Evolutionary conservation across 2,888 invertebrate genomes (phyloP).

Genomic region (Acleris sparsana): DNA sequence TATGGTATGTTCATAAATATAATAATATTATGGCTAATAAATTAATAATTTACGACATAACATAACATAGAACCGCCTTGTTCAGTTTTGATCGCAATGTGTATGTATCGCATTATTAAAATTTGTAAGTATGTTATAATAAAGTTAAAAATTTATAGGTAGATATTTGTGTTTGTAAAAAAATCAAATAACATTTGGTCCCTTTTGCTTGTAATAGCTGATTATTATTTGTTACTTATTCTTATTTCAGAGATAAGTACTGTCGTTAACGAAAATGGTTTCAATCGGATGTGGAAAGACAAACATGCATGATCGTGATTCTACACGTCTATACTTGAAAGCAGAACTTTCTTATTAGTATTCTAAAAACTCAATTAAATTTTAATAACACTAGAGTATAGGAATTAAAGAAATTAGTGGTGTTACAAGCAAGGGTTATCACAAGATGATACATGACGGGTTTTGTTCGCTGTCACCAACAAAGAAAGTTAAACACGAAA

Average conservation of each 20-base stretch:
- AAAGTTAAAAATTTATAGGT: constrained; percentile 21
- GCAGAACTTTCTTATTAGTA: constrained; percentile 27
- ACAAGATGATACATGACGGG: constrained; percentile 64
- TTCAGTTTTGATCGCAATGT: constrained; percentile 57
- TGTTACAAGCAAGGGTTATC: constrained; percentile 84
- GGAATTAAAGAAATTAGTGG: constrained; percentile 73
- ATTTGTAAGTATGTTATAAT: constrained; percentile 52
- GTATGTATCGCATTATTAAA: constrained; percentile 50
- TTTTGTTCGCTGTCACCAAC: constrained; percentile 51
- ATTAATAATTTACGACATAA: constrained; percentile 71
- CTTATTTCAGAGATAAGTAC: constrained; percentile 59
- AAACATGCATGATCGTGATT: constrained; percentile 59
- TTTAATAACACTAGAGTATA: constrained; percentile 51
- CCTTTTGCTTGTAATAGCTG: constrained; percentile 81
- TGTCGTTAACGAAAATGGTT: constrained; percentile 61
- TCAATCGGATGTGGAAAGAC: constrained; percentile 51
- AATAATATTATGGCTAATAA: constrained; percentile 81
- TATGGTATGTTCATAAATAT: constrained; percentile 84
- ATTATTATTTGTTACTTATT: constrained; percentile 58
- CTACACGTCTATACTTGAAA: constrained; percentile 32
- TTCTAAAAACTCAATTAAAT: constrained; percentile 41
- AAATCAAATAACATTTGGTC: constrained; percentile 77
- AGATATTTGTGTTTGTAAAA: constrained; percentile 49
- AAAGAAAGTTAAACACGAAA: constrained; percentile 51
- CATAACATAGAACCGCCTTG: constrained; percentile 67